Evolutionary conservation across 2,888 invertebrate genomes (phyloP), one percentile per base, ranked within the genome.

Genomic region (Acanthosoma haemorrhoidale): DNA sequence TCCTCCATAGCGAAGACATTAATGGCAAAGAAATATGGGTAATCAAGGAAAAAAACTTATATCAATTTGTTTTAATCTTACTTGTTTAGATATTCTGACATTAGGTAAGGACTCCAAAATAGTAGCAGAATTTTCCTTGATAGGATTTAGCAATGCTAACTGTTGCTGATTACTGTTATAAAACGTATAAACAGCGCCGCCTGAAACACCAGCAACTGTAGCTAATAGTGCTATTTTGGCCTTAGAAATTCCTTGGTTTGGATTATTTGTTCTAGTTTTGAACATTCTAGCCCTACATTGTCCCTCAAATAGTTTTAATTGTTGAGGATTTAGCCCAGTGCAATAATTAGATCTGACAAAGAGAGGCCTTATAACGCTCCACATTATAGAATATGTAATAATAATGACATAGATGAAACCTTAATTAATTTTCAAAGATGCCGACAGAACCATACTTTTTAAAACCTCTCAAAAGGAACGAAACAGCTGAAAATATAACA

Each of bases 81-180:
- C 70, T 38, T 51, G 8, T 25, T 36, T 43, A 16, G 70, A 64
- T 6, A 70, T 58, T 25, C 39, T 21, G 8, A 70, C 43, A 32
- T 38, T 38, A 31, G 70, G 66, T 15, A 38, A 31, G 0, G 21
- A 3, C 8, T 61, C 38, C 8, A 58, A 29, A 15, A 67, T 5
- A 31, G 31, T 43, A 3, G 21, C 13, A 25, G 16, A 13, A 8
- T 57, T 59, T 31, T 9, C 41, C n/a, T 59, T 51, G 3, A 58
- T 39, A 8, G 58, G 31, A 41, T 70, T 70, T 21, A 70, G 16
- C 9, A 70, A n/a, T 18, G 70, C 70, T 29, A 25, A 13, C 13
- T 16, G 18, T 51, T 39, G 39, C 6, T 61, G 38, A 4, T 64
- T 63, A 2, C 15, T 16, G 1, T 25, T n/a, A n/a, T 41, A 51